These are phyloP conservation scores for Alectoris magna DNA, from an alignment of 2,797 vertebrate species.

Conservation along the genomic window DNA sequence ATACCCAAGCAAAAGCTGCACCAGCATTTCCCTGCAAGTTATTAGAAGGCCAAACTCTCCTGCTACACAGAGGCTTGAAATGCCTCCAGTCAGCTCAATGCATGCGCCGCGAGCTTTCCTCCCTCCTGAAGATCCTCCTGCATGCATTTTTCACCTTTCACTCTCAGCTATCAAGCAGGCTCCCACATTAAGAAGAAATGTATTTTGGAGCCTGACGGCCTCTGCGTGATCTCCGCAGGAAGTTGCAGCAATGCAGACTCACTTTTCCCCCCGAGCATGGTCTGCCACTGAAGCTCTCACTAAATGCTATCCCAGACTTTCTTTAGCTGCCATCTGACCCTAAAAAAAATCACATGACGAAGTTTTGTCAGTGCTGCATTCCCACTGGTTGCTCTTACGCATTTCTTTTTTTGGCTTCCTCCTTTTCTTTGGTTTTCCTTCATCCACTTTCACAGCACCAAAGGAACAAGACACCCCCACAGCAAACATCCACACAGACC, in stretches of 20 bases:
- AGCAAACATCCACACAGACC: not conserved
- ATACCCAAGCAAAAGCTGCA: not conserved
- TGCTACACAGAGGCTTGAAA: not conserved
- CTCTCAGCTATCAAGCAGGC: not conserved
- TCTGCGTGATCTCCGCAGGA: not conserved
- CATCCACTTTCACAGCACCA: not conserved
- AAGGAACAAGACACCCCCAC: not conserved
- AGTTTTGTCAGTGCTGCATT: not conserved
- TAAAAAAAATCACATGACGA: accelerated
- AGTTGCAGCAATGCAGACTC: not conserved
- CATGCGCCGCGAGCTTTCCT: not conserved
- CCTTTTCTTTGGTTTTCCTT: not conserved
- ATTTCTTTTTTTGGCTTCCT: not conserved
- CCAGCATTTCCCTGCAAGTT: not conserved
- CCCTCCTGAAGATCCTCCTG: not conserved
- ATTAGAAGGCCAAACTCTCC: no score
- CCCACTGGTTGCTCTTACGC: not conserved
- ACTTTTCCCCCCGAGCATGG: not conserved
- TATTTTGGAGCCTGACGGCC: not conserved
- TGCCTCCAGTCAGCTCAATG: not conserved
- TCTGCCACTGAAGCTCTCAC: not conserved
- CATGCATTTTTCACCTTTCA: not conserved
- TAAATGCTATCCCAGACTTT: not conserved
- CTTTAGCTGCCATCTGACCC: not conserved
- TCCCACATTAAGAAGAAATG: not conserved